These are phyloP conservation scores for Mamestra configurata DNA, from an alignment of 1,140 invertebrate species.

Conservation along the genomic window DNA sequence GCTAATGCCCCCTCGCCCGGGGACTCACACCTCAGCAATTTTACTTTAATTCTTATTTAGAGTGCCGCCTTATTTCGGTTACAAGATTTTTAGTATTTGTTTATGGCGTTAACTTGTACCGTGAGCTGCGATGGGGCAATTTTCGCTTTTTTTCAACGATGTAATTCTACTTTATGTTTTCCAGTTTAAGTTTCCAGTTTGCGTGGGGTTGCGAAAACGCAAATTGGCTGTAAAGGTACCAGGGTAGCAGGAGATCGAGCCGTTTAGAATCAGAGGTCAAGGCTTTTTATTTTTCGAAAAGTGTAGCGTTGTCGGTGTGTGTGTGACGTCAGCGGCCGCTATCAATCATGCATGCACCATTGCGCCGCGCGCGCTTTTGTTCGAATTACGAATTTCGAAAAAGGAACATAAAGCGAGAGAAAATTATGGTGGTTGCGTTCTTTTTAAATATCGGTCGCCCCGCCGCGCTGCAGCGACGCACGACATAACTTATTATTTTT, in stretches of 20 bases:
- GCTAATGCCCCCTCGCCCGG: conserved; percentile 70
- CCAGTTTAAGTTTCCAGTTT: conserved; percentile 59
- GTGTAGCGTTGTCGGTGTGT: conserved; percentile 44
- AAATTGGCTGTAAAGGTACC: conserved; percentile 69
- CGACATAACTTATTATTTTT: conserved; percentile 67
- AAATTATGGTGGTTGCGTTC: conserved; percentile 81
- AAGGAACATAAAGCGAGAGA: conserved; percentile 78
- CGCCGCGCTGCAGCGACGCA: conserved; percentile 65
- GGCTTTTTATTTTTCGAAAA: conserved; percentile 73
- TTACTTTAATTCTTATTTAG: conserved; percentile 87
- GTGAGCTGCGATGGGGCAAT: conserved; percentile 73
- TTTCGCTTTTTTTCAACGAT: conserved; percentile 74
- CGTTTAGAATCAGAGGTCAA: conserved; percentile 70
- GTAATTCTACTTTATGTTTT: conserved; percentile 68
- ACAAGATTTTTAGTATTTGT: conserved; percentile 87
- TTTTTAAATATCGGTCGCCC: conserved; percentile 74
- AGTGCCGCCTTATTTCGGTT: conserved; percentile 83
- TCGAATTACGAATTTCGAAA: conserved; percentile 84
- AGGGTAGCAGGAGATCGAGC: conserved; percentile 39
- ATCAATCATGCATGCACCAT: conserved; percentile 86
- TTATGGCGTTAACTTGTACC: conserved; percentile 78
- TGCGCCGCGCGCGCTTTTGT: conserved; percentile 82
- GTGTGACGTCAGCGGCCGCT: conserved; percentile 76
- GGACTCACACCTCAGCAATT: conserved; percentile 86
- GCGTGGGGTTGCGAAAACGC: conserved; percentile 57